These are phyloP conservation scores for Macropis europaea DNA, from an alignment of 2,888 invertebrate species.

Conservation along the genomic window DNA sequence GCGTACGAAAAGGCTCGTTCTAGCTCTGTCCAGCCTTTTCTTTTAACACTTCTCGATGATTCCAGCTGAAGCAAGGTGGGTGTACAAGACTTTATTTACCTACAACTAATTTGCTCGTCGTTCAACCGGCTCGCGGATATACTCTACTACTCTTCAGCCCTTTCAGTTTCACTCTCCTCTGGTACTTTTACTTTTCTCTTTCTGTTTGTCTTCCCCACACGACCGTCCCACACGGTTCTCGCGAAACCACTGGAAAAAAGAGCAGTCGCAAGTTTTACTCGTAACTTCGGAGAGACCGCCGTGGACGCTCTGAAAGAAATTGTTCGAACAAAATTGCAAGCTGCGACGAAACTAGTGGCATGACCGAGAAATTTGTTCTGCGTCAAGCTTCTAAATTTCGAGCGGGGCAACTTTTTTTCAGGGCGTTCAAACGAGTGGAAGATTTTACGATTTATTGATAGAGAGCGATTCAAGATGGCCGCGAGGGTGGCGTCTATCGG, in stretches of 20 bases:
- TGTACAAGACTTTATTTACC: constrained; percentile 70
- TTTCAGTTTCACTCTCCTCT: constrained; percentile 21
- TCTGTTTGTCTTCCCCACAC: not conserved
- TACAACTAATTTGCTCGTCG: constrained; percentile 67
- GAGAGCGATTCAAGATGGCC: constrained; percentile 16
- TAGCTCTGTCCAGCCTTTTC: constrained; percentile 7
- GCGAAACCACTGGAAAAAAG: too few relatives aligned
- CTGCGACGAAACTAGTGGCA: too few relatives aligned
- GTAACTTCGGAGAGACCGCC: too few relatives aligned
- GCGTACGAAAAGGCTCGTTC: constrained; percentile 26
- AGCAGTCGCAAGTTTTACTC: too few relatives aligned
- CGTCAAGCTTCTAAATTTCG: too few relatives aligned
- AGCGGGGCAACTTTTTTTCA: too few relatives aligned
- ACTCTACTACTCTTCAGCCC: too few relatives aligned
- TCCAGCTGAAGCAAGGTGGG: constrained; percentile 74
- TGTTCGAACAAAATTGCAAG: too few relatives aligned
- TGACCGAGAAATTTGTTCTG: too few relatives aligned
- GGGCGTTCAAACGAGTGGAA: not conserved
- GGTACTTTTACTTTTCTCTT: constrained; percentile 4
- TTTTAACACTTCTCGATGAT: constrained; percentile 69
- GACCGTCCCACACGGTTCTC: too few relatives aligned
- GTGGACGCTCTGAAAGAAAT: too few relatives aligned
- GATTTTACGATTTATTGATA: not conserved
- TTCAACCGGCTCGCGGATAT: constrained; percentile 60
- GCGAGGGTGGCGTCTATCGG: constrained; percentile 41